Base-by-base conservation (phyloP, 2,113 vertebrate genomes). In the Pelobates fuscus region DNA sequence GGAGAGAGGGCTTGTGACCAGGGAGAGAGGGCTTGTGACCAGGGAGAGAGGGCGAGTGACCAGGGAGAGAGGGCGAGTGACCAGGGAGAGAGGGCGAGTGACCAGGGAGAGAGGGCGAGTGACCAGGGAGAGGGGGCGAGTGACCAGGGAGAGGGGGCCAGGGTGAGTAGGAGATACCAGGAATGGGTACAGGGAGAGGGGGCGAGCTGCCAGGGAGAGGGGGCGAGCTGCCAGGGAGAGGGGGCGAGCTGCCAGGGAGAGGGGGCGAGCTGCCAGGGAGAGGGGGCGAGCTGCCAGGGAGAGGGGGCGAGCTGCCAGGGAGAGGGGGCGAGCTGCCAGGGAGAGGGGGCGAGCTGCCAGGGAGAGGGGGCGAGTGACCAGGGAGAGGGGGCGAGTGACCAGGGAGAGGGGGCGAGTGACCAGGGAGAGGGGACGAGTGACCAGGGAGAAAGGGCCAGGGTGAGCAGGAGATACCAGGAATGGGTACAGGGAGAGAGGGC, bases 351-450 rank as follows among this genome's bases (percentile, higher is more conserved):
- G 2, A 8, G 37, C 1, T 10, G 1, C 1, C 1, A 1, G 18
- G 5, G 2, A 11, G 1, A 1, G 4, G 24, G 37, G 21, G 8
- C 0, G 2, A 17, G 3, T 2, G 21, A 1, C 20, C 11, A 3
- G 0, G 15, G 5, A 2, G 30, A 32, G 12, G 14, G 44, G 18
- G 44, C 44, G n/a, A n/a, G n/a, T n/a, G n/a, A n/a, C n/a, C n/a
- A n/a, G n/a, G n/a, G n/a, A n/a, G n/a, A n/a, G n/a, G n/a, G n/a
- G n/a, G n/a, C n/a, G n/a, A n/a, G n/a, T n/a, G n/a, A n/a, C n/a
- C n/a, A n/a, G n/a, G n/a, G n/a, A n/a, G n/a, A n/a, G n/a, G n/a
- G n/a, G n/a, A n/a, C n/a, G n/a, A n/a, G n/a, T n/a, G n/a, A n/a
- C n/a, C n/a, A n/a, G n/a, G n/a, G n/a, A n/a, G n/a, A n/a, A n/a